phyloP scores from a whole-genome alignment of 2,797 vertebrate genomes.

The Centroberyx gerrardi region DNA sequence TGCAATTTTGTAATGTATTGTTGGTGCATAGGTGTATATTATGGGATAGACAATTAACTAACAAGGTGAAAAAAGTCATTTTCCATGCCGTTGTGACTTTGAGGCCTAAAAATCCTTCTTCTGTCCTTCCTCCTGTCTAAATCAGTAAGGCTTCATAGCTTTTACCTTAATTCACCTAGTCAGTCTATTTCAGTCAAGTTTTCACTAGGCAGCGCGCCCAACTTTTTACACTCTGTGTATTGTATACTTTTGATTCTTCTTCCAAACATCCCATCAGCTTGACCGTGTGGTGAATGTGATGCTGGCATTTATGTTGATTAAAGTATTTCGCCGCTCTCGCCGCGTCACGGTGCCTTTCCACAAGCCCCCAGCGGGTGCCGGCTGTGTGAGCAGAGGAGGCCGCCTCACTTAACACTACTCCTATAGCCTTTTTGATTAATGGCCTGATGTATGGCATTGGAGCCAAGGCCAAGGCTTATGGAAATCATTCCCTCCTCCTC shows the following conservation, averaged over 20 bases:
- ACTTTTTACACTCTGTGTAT: conserved; percentile 33
- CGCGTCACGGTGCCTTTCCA: conserved; percentile 25
- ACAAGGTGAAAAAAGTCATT: too few relatives aligned
- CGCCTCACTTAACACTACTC: conserved; percentile 38
- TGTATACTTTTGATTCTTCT: conserved; percentile 20
- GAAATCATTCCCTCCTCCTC: conserved; percentile 58
- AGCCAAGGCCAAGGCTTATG: conserved; percentile 65
- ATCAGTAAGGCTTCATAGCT: too few relatives aligned
- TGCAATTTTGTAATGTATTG: too few relatives aligned
- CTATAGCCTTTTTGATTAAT: conserved; percentile 57
- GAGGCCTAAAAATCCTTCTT: too few relatives aligned
- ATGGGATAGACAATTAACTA: too few relatives aligned
- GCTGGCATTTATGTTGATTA: conserved; percentile 62
- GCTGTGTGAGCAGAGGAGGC: conserved; percentile 41
- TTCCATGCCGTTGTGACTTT: too few relatives aligned
- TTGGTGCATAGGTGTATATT: too few relatives aligned
- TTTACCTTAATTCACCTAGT: conserved; percentile 35
- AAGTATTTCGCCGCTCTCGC: conserved; percentile 38
- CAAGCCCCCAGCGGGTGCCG: conserved; percentile 28
- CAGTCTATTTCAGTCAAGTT: not conserved
- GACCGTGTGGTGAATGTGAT: conserved; percentile 34
- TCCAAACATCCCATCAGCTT: conserved; percentile 60
- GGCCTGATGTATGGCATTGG: conserved; percentile 54
- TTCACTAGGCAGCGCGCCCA: too few relatives aligned
- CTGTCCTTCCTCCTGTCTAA: too few relatives aligned